A percentile compares a stretch with the other conserved stretches of the same genome.
Conservation (phyloP, 1,140 invertebrate species). For the Antheraea mylitta region DNA sequence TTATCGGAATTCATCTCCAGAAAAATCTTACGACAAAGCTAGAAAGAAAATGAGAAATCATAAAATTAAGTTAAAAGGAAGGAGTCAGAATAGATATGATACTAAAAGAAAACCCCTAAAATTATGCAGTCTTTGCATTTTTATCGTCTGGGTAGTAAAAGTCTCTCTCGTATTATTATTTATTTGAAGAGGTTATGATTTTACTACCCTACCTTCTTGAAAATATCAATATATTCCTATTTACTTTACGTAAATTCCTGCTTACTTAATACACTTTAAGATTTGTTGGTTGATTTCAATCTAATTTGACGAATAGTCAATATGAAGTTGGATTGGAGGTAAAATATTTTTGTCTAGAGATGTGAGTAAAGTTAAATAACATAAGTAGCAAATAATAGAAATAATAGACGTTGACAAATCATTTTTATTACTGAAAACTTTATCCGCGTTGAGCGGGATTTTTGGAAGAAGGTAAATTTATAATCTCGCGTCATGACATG, state of each 20-base stretch:
- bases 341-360: background rate
- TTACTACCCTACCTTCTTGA: background rate
- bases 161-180: background rate
- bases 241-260: background rate
- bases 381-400: too few relatives aligned
- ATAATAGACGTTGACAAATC: too few relatives aligned
- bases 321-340: background rate
- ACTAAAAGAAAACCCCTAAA: background rate
- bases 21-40: background rate
- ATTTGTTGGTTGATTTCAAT: background rate
- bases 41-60: background rate
- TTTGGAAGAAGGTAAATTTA: too few relatives aligned
- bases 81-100: background rate
- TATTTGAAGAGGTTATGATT: background rate
- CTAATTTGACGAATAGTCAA: background rate
- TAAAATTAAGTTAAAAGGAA: background rate
- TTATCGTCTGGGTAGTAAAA: background rate
- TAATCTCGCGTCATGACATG: too few relatives aligned
- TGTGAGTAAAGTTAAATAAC: background rate
- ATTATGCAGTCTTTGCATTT: background rate
- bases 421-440: too few relatives aligned
- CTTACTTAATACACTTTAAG: background rate
- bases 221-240: slow-evolving; percentile 1
- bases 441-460: too few relatives aligned
- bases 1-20: too few relatives aligned